Evolutionary conservation across 1,140 invertebrate genomes (phyloP), one percentile per base, ranked within the genome.

Genomic region (Panulirus ornatus): DNA sequence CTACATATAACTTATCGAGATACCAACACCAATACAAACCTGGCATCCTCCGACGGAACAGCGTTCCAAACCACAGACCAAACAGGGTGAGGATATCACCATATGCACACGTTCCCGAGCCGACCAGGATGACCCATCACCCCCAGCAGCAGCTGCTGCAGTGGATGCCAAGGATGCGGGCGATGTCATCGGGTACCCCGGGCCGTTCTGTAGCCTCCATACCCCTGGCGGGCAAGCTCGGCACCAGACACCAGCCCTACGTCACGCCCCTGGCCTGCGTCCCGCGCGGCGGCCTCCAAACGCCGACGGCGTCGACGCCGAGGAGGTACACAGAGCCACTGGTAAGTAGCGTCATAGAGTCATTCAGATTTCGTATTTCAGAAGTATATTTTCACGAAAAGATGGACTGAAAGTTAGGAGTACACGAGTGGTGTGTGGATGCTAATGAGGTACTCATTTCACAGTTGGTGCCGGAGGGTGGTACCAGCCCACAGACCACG

Each of bases 221-320:
- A 2, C 76, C 76, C 42, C 19, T 16, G 42, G 76, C 42, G 42
- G 76, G 42, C 6, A 42, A 9, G 16, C 27, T 73, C 1, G n/a
- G 40, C 22, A n/a, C 27, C 70, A 63, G 58, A 19, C 70, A 85
- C 44, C 83, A 85, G 42, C 70, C 70, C 14, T 75, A 75, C 42
- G 30, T 22, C 0, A 1, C 66, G 5, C 42, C 66, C 14, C 83
- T 85, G 16, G 83, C 83, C 14, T 34, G 70, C 63, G 75, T 85
- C 40, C 73, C 51, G 16, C 27, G 83, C 11, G 71, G 83, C 11
- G 71, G 83, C 5, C 30, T 47, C 11, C 30, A 36, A 47, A 47
- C 83, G 14, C 16, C 42, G 2, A 11, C 42, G 5, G 6, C 42
- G 3, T 14, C 44, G 6, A 30, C 58, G 1, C 9, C 11, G 58